phyloP scores from a whole-genome alignment of 2,113 vertebrate genomes.

The Oncorhynchus masou region DNA sequence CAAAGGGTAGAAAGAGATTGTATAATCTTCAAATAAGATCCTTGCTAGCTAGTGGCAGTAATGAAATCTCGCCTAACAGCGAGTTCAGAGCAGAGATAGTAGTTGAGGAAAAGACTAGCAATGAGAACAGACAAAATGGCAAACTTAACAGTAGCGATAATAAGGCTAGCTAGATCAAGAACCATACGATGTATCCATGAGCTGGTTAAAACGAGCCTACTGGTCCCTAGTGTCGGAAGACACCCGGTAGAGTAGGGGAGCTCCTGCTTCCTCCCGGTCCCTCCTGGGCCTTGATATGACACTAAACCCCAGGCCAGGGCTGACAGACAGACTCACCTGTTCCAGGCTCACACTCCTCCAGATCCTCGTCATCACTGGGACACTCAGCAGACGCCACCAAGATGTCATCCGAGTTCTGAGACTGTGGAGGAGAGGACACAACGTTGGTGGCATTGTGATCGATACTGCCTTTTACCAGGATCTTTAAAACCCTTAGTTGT shows the following conservation, averaged over 20 bases:
- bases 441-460: neutral
- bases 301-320: conserved; percentile 4
- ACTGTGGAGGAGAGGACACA: conserved; percentile 37
- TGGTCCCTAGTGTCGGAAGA: neutral
- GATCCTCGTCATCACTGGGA: conserved; percentile 93
- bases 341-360: conserved; percentile 93
- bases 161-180: conserved; percentile 8
- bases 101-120: neutral
- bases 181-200: conserved; percentile 1
- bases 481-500: neutral
- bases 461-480: neutral
- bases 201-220: neutral
- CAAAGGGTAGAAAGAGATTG: too few species aligned
- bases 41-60: too few species aligned
- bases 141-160: conserved; percentile 11
- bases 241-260: conserved; percentile 56
- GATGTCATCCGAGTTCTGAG: conserved; percentile 90
- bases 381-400: conserved; percentile 93
- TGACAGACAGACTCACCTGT: conserved; percentile 87
- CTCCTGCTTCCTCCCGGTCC: conserved; percentile 75
- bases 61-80: too few species aligned
- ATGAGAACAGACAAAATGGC: neutral
- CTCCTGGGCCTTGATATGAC: conserved; percentile 36
- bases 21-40: too few species aligned
- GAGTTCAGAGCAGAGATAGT: too few species aligned